Conservation (phyloP, 2,113 vertebrate species). For the Indri indri region DNA sequence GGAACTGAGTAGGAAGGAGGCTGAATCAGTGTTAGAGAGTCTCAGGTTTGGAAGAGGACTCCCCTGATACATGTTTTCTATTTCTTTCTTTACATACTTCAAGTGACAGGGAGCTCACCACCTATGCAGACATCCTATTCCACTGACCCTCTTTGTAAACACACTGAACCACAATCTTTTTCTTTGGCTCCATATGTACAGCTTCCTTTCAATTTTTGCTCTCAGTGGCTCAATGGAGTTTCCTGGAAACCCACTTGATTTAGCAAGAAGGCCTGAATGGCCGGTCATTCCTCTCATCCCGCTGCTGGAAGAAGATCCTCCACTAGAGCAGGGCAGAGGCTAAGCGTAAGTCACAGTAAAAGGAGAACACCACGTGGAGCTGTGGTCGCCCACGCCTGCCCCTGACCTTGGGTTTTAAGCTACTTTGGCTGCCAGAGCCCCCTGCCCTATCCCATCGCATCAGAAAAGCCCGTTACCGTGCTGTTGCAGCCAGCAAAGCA, state of each 20-base stretch:
- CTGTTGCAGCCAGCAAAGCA: constrained; percentile 97
- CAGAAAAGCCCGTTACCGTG: constrained; percentile 72
- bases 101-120: background rate
- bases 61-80: background rate
- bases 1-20: background rate
- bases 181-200: background rate
- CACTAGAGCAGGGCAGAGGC: background rate
- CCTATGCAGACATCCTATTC: background rate
- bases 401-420: background rate
- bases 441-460: background rate
- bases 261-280: background rate
- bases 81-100: background rate
- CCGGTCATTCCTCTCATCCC: background rate
- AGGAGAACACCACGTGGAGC: fast-evolving
- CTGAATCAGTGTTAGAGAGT: fast-evolving
- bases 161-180: background rate
- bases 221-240: fast-evolving
- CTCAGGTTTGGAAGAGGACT: background rate
- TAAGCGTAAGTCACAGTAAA: fast-evolving
- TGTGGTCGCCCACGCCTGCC: fast-evolving
- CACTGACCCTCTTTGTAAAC: background rate
- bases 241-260: background rate
- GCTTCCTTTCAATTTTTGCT: background rate
- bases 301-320: background rate
- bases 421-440: background rate